phyloP scores from a whole-genome alignment of 37 sponge, comb jelly and placozoan genomes.

The Axinella damicornis region DNA sequence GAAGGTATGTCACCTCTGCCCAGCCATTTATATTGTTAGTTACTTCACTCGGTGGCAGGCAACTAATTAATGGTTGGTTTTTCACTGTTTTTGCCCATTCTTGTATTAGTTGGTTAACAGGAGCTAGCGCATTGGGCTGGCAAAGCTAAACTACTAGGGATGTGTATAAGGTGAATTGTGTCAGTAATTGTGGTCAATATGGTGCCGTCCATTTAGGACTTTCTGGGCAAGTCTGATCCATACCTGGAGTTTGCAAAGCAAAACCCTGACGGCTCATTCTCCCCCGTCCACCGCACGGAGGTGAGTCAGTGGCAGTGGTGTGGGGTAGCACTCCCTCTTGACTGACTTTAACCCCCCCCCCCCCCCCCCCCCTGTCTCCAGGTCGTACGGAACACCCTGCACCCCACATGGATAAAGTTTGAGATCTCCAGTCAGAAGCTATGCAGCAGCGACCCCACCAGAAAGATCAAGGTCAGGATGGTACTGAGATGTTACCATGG shows the following conservation, averaged over 20 bases:
- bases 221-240: conserved; percentile 87
- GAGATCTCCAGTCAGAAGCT: conserved; percentile 52
- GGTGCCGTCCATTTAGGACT: conserved; percentile 37
- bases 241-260: conserved; percentile 72
- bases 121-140: too few relatives aligned
- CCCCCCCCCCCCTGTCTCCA: conserved; percentile 12
- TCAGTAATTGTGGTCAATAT: not conserved
- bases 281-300: conserved; percentile 63
- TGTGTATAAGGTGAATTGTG: too few relatives aligned
- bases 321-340: too few relatives aligned
- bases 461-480: conserved; percentile 68
- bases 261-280: conserved; percentile 78
- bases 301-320: too few relatives aligned
- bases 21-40: too few relatives aligned
- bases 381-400: conserved; percentile 88
- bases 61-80: too few relatives aligned
- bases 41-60: too few relatives aligned
- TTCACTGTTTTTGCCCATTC: too few relatives aligned
- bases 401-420: conserved; percentile 84
- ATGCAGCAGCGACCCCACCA: conserved; percentile 54
- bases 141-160: too few relatives aligned
- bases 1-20: conserved; percentile 54
- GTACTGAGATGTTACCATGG: too few relatives aligned
- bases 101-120: too few relatives aligned
- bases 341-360: too few relatives aligned